Base-by-base conservation (phyloP, 2,888 invertebrate genomes). In the Athripsodes cinereus region DNA sequence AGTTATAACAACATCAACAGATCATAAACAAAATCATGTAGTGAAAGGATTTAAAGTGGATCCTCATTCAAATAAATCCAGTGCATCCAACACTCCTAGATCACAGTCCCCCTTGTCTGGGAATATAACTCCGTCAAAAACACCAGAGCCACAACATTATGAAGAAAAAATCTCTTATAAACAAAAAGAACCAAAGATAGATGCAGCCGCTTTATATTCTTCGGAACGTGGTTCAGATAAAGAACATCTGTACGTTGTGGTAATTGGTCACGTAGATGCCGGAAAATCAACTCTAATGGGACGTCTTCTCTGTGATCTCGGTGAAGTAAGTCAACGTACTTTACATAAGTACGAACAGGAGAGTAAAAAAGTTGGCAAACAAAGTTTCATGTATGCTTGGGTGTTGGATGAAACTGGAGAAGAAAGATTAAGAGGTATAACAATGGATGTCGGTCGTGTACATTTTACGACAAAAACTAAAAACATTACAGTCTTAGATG, bases 321-420 rank as follows among this genome's bases (percentile, higher is more conserved):
- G 94, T 19, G 89, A 90, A 72, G 92, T 95, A 0, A 90, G 88
- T 62, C 88, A 94, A 72, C 87, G 88, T 66, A 83, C 86, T 0
- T 88, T 97, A 83, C 97, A 98, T 73, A 97, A 97, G 71, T 96
- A 95, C 79, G 97, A 97, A 70, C 94, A 95, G 70, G 98, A 99
- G 69, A 94, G 96, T 67, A 90, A 92, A 70, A 97, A 98, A 74
- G 79, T 95, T 65, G 99, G 99, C 2, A 99, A 99, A 74, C 93
- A 96, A 68, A 96, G 96, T 62, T 98, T 98, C 68, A 91, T 95
- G 79, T 99, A 92, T 74, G 99, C 99, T 2, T 99, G 99, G 99
- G 96, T 99, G 1, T 78, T 99, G 53, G 99, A 99, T 74, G 98
- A 99, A 76, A 98, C 97, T 59, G 95, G 95, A 1, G 99, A 99